phyloP scores from a whole-genome alignment of 2,888 invertebrate genomes.

The Andrena bicolor region DNA sequence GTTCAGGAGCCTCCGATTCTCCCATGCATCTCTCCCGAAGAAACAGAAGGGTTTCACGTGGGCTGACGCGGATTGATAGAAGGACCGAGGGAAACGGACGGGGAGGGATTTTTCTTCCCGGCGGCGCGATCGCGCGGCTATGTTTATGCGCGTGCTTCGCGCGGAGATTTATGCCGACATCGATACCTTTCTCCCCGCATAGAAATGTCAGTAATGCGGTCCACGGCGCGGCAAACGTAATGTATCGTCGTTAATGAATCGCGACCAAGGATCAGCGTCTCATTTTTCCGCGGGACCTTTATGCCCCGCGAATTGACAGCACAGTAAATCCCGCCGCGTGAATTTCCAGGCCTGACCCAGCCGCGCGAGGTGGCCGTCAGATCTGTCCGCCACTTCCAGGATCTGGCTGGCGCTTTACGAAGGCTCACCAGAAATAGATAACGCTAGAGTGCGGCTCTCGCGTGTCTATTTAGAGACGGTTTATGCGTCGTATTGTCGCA shows the following conservation, averaged over 20 bases:
- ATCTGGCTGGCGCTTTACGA: conserved; percentile 25
- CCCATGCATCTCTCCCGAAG: neutral
- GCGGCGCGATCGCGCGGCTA: conserved; percentile 55
- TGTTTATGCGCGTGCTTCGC: conserved; percentile 61
- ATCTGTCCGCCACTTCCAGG: conserved; percentile 22
- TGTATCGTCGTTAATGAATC: conserved; percentile 68
- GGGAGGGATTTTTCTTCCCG: conserved; percentile 47
- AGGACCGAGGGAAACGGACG: conserved; percentile 42
- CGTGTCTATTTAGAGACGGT: conserved; percentile 46
- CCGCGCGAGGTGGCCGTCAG: neutral
- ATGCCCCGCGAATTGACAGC: conserved; percentile 37
- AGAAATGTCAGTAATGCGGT: conserved; percentile 68
- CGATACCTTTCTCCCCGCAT: conserved; percentile 70
- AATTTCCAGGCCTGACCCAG: conserved; percentile 15
- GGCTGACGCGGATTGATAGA: conserved; percentile 48
- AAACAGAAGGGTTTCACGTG: conserved; percentile 11
- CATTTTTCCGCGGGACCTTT: conserved; percentile 56
- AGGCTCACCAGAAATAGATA: conserved; percentile 39
- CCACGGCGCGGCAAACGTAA: conserved; percentile 32
- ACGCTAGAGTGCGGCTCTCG: conserved; percentile 20
- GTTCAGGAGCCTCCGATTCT: neutral
- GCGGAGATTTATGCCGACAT: conserved; percentile 67
- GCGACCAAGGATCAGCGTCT: conserved; percentile 49
- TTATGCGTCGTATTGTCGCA: conserved; percentile 38
- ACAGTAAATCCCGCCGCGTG: conserved; percentile 42